Conservation (phyloP, 2,797 vertebrate genomes). For the Enoplosus armatus region DNA sequence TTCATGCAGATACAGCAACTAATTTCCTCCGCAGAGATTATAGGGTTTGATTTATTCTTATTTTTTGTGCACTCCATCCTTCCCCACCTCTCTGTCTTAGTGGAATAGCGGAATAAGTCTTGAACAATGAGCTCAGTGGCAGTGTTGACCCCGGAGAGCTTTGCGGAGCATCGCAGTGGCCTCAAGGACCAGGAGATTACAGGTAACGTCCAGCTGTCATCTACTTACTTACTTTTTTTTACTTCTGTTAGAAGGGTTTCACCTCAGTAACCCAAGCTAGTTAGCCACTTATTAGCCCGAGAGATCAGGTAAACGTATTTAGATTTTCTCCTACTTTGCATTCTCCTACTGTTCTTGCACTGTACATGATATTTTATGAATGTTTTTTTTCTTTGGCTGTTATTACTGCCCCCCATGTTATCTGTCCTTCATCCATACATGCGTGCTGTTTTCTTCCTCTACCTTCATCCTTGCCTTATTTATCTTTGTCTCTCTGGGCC, state of each 20-base stretch:
- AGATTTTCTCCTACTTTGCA: neutral
- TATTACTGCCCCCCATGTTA: neutral
- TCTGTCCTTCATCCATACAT: neutral
- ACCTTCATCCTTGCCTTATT: slow-evolving; percentile 2
- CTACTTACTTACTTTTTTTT: slow-evolving; percentile 6
- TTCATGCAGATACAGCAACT: neutral
- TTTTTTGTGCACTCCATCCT: neutral
- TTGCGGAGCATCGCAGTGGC: slow-evolving; percentile 87
- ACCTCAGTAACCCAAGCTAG: neutral
- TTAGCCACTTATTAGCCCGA: neutral
- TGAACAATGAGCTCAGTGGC: slow-evolving; percentile 90
- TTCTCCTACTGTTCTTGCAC: too few relatives aligned
- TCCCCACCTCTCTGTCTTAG: slow-evolving; percentile 50
- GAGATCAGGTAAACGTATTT: neutral
- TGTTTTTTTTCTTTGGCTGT: too few relatives aligned
- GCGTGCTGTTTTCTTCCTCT: slow-evolving; percentile 14
- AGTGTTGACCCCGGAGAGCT: slow-evolving; percentile 90
- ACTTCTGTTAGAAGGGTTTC: neutral
- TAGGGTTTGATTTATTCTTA: neutral
- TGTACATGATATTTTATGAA: too few relatives aligned
- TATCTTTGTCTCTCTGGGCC: slow-evolving; percentile 25
- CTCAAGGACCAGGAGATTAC: slow-evolving; percentile 84
- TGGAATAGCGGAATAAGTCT: slow-evolving; percentile 87
- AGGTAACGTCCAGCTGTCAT: slow-evolving; percentile 62
- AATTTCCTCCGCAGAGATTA: neutral